These are phyloP conservation scores for Atethmia centrago DNA, from an alignment of 2,888 invertebrate genomes.

Conservation along the genomic window DNA sequence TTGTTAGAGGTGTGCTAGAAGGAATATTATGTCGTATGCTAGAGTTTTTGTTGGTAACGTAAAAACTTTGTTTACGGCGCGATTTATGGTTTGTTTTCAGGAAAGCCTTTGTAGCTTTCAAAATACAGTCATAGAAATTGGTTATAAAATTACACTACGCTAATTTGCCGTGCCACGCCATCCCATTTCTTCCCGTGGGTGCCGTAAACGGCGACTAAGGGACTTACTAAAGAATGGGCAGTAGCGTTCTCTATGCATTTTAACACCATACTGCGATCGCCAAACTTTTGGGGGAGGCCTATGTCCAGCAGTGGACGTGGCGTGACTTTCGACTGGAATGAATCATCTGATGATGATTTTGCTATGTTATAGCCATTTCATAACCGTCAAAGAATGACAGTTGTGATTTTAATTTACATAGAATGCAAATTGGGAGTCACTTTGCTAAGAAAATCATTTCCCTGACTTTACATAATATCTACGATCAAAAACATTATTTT, in stretches of 20 bases:
- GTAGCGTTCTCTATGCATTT: too few species aligned
- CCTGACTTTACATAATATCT: neutral
- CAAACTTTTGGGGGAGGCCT: too few species aligned
- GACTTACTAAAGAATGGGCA: too few species aligned
- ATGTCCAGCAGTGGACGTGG: too few species aligned
- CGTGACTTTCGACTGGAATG: too few species aligned
- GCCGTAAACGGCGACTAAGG: too few species aligned
- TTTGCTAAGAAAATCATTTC: neutral
- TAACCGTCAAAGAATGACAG: neutral
- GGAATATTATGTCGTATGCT: neutral
- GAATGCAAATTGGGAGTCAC: too few species aligned
- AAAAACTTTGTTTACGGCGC: constrained; percentile 22
- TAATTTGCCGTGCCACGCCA: too few species aligned
- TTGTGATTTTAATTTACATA: neutral
- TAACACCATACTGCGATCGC: too few species aligned
- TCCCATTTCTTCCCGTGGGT: too few species aligned
- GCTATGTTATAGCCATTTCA: neutral
- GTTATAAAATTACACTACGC: neutral
- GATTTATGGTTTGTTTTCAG: constrained; percentile 37
- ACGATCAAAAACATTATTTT: neutral
- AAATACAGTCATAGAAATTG: neutral
- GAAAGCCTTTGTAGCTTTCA: neutral
- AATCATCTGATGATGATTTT: too few species aligned
- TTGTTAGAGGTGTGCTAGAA: constrained; percentile 28
- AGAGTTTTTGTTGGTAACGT: constrained; percentile 6